Conservation (phyloP, 2,113 vertebrate species). For the Ardeotis arabs region DNA sequence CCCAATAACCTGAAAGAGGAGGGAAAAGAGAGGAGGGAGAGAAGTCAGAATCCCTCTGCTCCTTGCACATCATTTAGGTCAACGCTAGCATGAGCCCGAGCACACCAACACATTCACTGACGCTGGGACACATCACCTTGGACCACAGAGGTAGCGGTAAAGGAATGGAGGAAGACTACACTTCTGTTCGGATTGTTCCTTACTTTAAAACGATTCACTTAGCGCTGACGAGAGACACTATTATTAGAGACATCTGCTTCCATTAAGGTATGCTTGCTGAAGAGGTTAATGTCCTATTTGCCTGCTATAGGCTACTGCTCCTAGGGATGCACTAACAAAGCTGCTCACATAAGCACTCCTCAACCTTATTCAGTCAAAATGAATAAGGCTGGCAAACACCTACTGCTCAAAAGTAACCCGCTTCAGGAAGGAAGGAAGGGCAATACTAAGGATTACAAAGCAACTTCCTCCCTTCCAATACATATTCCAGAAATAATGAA, state of each 20-base stretch:
- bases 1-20: not conserved
- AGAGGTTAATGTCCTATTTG: not conserved
- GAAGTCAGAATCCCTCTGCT: not conserved
- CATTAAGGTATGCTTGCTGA: not conserved
- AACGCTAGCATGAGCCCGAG: not conserved
- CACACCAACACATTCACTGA: not conserved
- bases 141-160: not conserved
- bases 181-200: not conserved
- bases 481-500: slow-evolving; percentile 11
- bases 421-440: not conserved
- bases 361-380: slow-evolving; percentile 5
- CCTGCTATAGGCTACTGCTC: not conserved
- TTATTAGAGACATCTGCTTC: not conserved
- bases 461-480: not conserved
- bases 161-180: not conserved
- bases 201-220: not conserved
- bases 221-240: not conserved
- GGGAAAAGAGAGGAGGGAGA: not conserved
- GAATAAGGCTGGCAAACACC: not conserved
- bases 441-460: not conserved
- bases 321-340: not conserved
- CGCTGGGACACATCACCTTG: not conserved
- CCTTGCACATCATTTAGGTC: not conserved
- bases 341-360: not conserved
- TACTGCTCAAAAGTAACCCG: not conserved